These are phyloP conservation scores for Threskiornis aethiopicus DNA, from an alignment of 2,797 vertebrate genomes.

Conservation along the genomic window DNA sequence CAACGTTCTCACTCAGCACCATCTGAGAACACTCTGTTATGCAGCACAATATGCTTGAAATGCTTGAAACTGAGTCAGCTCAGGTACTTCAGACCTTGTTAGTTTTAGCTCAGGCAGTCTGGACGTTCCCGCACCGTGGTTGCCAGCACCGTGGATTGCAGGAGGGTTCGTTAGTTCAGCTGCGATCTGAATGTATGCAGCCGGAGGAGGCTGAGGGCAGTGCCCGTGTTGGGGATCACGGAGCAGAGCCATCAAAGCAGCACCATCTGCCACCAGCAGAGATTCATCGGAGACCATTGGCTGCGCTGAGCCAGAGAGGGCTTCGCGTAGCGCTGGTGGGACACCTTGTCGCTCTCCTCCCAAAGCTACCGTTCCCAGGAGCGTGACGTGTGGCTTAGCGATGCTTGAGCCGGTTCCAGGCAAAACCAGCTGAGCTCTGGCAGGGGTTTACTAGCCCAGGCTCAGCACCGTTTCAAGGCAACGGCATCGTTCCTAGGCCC, in stretches of 20 bases:
- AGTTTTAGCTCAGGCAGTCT: not conserved
- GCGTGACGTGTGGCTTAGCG: not conserved
- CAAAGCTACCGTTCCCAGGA: not conserved
- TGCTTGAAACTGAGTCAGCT: not conserved
- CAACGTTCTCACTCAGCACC: not conserved
- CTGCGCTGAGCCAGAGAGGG: not conserved
- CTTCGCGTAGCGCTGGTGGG: not conserved
- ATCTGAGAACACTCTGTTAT: not conserved
- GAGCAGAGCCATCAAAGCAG: not conserved
- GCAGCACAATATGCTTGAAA: not conserved
- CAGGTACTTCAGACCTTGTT: constrained; percentile 15
- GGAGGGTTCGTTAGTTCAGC: not conserved
- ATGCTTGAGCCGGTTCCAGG: not conserved
- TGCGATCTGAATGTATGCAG: not conserved
- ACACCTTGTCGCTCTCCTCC: not conserved
- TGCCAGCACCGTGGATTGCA: not conserved
- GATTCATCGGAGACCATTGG: not conserved
- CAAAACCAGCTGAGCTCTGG: not conserved
- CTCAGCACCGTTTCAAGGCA: not conserved
- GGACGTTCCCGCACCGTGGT: not conserved
- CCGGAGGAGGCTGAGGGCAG: not conserved
- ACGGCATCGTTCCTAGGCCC: not conserved
- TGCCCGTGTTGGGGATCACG: not conserved
- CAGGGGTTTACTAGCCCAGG: not conserved
- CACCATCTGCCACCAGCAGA: not conserved